A percentile compares a stretch with the other conserved stretches of the same genome.
These are phyloP conservation scores for Pararge aegeria DNA, from an alignment of 1,140 invertebrate genomes.

Conservation along the genomic window DNA sequence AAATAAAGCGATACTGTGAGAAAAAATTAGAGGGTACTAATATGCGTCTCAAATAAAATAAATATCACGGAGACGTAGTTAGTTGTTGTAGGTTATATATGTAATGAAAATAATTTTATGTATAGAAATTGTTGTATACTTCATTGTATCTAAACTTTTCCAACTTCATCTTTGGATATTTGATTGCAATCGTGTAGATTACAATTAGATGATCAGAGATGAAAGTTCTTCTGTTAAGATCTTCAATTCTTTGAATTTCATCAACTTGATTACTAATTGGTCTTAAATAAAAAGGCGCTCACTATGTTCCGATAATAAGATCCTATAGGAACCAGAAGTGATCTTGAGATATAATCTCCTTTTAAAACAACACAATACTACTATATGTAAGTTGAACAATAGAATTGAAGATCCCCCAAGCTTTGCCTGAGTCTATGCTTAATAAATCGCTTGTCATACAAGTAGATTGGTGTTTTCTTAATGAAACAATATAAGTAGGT, in stretches of 20 bases:
- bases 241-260: constrained; percentile 12
- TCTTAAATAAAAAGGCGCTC: background rate
- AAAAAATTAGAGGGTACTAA: constrained; percentile 73
- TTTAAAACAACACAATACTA: background rate
- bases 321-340: too few relatives aligned
- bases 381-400: background rate
- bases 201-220: constrained; percentile 16
- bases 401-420: constrained; percentile 18
- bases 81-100: constrained; percentile 69
- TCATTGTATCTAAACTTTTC: constrained; percentile 36
- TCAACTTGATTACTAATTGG: background rate
- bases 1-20: constrained; percentile 79
- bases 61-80: constrained; percentile 73
- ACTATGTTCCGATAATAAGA: background rate
- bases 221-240: constrained; percentile 18
- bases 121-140: constrained; percentile 56
- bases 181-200: constrained; percentile 17
- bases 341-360: background rate
- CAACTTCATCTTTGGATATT: constrained; percentile 8
- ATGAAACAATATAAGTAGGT: constrained; percentile 37
- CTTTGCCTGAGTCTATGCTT: constrained; percentile 27
- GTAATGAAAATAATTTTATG: constrained; percentile 49
- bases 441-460: constrained; percentile 36
- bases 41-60: constrained; percentile 66
- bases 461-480: constrained; percentile 39